Percentiles rank a stretch among this genome's conserved stretches.
These are phyloP conservation scores for Drosophila bocqueti DNA, from an alignment of 1,140 invertebrate species.

Conservation along the genomic window DNA sequence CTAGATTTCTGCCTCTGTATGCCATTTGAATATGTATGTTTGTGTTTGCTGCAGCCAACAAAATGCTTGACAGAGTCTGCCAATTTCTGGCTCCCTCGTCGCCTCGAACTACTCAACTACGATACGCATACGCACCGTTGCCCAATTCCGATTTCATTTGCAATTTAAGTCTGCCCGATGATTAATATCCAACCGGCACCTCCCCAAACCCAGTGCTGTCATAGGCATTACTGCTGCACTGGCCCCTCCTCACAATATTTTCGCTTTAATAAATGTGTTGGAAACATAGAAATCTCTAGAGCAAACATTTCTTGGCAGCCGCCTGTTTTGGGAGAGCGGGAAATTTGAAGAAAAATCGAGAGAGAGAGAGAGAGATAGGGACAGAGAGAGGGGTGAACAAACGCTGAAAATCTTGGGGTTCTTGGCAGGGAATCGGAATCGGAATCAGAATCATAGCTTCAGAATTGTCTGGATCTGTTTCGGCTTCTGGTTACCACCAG, in stretches of 20 bases:
- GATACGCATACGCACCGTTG: conserved; percentile 60
- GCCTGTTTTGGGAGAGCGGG: conserved; percentile 4
- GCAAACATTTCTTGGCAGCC: conserved; percentile 59
- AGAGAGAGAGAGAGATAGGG: neutral
- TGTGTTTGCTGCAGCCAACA: conserved; percentile 55
- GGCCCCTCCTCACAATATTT: conserved; percentile 16
- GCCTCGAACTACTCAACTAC: conserved; percentile 54
- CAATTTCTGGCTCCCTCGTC: conserved; percentile 48
- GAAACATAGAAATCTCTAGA: conserved; percentile 46
- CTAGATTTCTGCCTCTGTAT: conserved; percentile 1
- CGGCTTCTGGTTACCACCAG: conserved; percentile 23
- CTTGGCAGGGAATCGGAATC: conserved; percentile 48
- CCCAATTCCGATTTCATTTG: conserved; percentile 57
- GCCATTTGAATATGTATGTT: conserved; percentile 42
- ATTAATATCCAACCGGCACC: conserved; percentile 46
- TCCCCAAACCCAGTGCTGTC: conserved; percentile 21
- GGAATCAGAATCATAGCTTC: conserved; percentile 47
- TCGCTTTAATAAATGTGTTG: conserved; percentile 60
- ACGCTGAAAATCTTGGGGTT: conserved; percentile 41
- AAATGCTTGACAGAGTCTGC: conserved; percentile 58
- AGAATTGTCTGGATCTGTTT: conserved; percentile 44
- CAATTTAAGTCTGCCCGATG: conserved; percentile 57
- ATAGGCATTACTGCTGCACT: conserved; percentile 45
- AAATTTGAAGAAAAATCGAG: conserved; percentile 23
- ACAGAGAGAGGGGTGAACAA: conserved; percentile 15